Base-by-base conservation (phyloP, 2,888 invertebrate genomes). In the Pimpla rufipes region DNA sequence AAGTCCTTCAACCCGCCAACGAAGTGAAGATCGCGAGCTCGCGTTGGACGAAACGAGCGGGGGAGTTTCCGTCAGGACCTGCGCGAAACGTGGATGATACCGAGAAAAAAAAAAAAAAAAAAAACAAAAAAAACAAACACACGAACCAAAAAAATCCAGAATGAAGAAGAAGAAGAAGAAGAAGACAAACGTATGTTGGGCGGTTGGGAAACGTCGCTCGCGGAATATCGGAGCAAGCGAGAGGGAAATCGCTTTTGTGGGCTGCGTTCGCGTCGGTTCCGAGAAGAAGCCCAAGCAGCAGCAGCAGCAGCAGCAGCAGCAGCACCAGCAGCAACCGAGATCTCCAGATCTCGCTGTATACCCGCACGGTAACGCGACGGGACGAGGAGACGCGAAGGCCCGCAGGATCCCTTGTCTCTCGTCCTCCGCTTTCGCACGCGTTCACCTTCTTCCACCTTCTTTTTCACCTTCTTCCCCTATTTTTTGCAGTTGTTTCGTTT, bases 351-450 rank as follows among this genome's bases (percentile, higher is more conserved):
- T 78, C 47, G 59, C 59, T 78, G 37, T 52, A 77, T 73, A 81
- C 77, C 71, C 40, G 73, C 73, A 73, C 64, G 55, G 68, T 74
- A 82, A 78, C 77, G 81, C 77, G 82, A 70, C 70, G 57, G 59
- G 64, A 70, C 47, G 70, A 79, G 47, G 62, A 37, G 62, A 67
- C 57, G 57, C 71, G 42, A 68, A 64, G 71, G 18, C 77, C 71
- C 57, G 66, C 75, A 74, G 82, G 78, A 82, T 83, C 75, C 76
- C 85, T 81, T 80, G 78, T 84, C 74, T 66, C 75, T 82, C 79
- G 47, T 83, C 82, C 74, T 77, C 62, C 52, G 79, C 55, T 79
- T 81, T 81, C 68, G 77, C 84, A 76, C 74, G 68, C 73, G 78
- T 85, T 83, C 66, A 79, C 78, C 75, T 78, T 76, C 66, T 85